These are phyloP conservation scores for Gastrophysa polygoni DNA, from an alignment of 2,888 invertebrate genomes.

Conservation along the genomic window DNA sequence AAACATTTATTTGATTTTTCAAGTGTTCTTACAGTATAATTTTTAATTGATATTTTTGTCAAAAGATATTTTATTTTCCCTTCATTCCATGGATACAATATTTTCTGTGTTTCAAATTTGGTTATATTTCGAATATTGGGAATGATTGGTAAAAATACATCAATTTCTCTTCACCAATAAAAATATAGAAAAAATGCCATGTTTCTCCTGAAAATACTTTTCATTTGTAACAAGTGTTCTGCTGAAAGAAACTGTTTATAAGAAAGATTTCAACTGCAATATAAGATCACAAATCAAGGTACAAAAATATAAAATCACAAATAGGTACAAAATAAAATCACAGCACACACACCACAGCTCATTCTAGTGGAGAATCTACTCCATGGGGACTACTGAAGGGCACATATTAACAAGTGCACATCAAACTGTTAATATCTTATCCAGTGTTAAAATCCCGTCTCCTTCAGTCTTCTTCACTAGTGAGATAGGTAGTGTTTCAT, in stretches of 20 bases:
- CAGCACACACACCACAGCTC: too few relatives aligned
- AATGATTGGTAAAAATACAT: too few relatives aligned
- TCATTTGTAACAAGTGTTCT: neutral
- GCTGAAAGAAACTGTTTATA: too few relatives aligned
- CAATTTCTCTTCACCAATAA: too few relatives aligned
- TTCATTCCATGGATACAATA: neutral
- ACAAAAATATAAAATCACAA: neutral
- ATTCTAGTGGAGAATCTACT: neutral
- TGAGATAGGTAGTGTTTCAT: neutral
- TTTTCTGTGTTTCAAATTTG: neutral
- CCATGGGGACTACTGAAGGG: slow-evolving; percentile 1
- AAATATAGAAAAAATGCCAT: too few relatives aligned
- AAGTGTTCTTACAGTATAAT: neutral
- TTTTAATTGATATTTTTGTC: neutral
- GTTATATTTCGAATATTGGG: too few relatives aligned
- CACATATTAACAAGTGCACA: slow-evolving; percentile 7
- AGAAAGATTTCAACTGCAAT: too few relatives aligned
- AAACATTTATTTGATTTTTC: too few relatives aligned
- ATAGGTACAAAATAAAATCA: neutral
- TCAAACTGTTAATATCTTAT: neutral
- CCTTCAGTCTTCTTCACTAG: neutral
- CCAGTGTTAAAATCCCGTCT: neutral
- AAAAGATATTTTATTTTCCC: neutral
- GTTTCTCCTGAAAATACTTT: neutral
- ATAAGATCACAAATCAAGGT: neutral